Percentiles rank a stretch among this genome's conserved stretches.
phyloP scores from a whole-genome alignment of 2,113 vertebrate species.

The Panthera uncia region DNA sequence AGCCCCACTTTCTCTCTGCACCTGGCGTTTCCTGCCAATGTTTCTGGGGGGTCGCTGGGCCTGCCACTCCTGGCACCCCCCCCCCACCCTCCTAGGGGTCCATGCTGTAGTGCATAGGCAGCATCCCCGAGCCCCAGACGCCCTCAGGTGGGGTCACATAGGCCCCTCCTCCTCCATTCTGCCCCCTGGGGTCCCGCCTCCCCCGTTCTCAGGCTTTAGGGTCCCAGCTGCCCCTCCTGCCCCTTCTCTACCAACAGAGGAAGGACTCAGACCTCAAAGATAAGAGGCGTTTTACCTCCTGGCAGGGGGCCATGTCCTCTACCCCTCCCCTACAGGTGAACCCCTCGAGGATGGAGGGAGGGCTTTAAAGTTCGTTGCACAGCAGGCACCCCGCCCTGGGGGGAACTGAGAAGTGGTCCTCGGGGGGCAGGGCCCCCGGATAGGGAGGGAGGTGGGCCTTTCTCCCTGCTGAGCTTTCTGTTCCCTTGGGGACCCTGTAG shows the following conservation, averaged over 20 bases:
- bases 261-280: neutral
- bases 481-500: neutral
- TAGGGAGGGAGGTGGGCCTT: neutral
- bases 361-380: neutral
- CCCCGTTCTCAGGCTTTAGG: neutral
- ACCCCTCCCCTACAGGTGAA: rapidly evolving
- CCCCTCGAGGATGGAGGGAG: neutral
- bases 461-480: neutral
- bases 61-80: neutral
- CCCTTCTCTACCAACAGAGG: neutral
- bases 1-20: neutral
- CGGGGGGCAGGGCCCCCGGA: rapidly evolving
- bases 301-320: rapidly evolving
- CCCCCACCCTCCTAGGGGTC: neutral
- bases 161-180: neutral
- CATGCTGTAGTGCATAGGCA: neutral
- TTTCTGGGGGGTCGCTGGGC: neutral
- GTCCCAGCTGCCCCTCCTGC: rapidly evolving
- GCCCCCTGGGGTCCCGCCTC: neutral
- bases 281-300: rapidly evolving
- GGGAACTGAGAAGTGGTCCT: neutral
- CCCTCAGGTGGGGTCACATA: no score
- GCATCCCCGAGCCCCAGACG: neutral
- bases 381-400: rapidly evolving
- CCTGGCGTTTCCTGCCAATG: neutral